Percentiles rank a stretch among this genome's conserved stretches.
These are phyloP conservation scores for Serripes groenlandicus DNA, from an alignment of 2,888 invertebrate genomes.

Conservation along the genomic window DNA sequence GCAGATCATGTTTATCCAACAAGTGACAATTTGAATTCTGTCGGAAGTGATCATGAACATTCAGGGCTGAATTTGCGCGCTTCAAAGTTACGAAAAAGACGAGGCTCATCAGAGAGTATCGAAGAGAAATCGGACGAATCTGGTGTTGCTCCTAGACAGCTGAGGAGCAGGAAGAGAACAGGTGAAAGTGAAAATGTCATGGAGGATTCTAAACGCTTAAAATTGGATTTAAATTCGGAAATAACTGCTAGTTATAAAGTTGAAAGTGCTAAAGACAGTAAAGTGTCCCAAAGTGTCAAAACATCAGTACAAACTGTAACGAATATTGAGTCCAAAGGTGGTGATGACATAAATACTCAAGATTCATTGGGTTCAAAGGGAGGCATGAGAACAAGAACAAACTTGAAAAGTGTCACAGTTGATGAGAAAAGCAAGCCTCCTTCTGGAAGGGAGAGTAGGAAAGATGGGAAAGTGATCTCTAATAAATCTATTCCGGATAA, in stretches of 20 bases:
- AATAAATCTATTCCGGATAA: slow-evolving; percentile 53
- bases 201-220: slow-evolving; percentile 60
- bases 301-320: slow-evolving; percentile 20
- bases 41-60: not conserved
- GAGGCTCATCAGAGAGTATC: slow-evolving; percentile 47
- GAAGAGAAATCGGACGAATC: slow-evolving; percentile 46
- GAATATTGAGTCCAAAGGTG: slow-evolving; percentile 20
- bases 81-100: slow-evolving; percentile 10
- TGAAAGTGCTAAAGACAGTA: slow-evolving; percentile 53
- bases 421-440: slow-evolving; percentile 58
- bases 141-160: slow-evolving; percentile 49
- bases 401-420: slow-evolving; percentile 55
- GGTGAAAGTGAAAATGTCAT: slow-evolving; percentile 52
- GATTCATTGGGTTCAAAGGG: slow-evolving; percentile 66
- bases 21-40: not conserved
- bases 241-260: slow-evolving; percentile 17
- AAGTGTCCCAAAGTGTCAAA: slow-evolving; percentile 42
- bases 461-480: slow-evolving; percentile 55
- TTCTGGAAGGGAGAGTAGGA: slow-evolving; percentile 48
- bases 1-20: not conserved
- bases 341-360: slow-evolving; percentile 39
- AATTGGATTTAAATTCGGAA: slow-evolving; percentile 51
- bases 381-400: slow-evolving; percentile 68
- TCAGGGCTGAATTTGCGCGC: not conserved
- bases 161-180: slow-evolving; percentile 62